Evolutionary conservation across 2,113 vertebrate genomes (phyloP).

Genomic region (Ia io): DNA sequence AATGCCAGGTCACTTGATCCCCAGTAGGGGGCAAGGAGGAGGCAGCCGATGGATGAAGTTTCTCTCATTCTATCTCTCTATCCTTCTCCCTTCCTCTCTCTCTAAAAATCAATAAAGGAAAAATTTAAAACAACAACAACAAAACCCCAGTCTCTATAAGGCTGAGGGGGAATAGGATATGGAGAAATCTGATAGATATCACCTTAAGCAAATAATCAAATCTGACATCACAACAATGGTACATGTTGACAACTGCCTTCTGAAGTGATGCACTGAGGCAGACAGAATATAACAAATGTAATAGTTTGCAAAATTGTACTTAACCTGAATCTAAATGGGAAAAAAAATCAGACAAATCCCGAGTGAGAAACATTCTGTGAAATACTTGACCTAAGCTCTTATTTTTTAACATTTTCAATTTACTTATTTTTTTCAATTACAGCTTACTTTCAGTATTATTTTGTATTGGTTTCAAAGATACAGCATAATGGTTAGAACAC

Average conservation of each 20-base stretch:
- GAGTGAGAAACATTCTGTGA: neutral
- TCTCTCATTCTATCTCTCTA: no score
- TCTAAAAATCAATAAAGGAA: no score
- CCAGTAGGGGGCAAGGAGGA: no score
- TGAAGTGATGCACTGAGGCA: neutral
- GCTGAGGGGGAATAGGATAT: neutral
- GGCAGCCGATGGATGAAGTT: no score
- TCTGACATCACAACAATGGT: neutral
- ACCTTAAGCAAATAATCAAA: conserved; percentile 17
- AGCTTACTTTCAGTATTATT: neutral
- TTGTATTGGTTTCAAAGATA: neutral
- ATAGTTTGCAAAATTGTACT: neutral
- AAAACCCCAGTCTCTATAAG: neutral
- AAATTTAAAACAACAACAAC: no score
- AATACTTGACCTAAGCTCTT: neutral
- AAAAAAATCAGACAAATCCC: neutral
- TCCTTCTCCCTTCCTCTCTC: no score
- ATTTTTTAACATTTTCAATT: neutral
- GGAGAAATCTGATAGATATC: neutral
- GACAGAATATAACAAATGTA: neutral
- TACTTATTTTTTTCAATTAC: neutral
- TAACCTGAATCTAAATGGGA: neutral
- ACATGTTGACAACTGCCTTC: neutral
- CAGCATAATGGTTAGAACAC: neutral
- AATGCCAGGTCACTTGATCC: no score